Conservation (phyloP, 2,888 invertebrate genomes). For the Priocnemis perturbator region DNA sequence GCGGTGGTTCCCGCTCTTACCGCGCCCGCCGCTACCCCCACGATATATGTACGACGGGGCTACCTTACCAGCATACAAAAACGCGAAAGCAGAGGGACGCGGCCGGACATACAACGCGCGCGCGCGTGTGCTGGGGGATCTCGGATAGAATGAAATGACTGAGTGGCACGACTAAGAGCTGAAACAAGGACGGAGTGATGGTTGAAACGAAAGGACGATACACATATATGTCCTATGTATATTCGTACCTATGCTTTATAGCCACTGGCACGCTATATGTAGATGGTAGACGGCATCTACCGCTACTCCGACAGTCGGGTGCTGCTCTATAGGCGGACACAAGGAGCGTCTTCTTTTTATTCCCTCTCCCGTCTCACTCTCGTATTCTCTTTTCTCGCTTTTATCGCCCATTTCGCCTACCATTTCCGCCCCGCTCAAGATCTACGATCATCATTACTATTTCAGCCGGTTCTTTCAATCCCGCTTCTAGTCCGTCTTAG, state of each 20-base stretch:
- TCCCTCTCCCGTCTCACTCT: conserved; percentile 72
- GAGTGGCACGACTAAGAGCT: conserved; percentile 2
- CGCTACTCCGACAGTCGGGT: conserved; percentile 46
- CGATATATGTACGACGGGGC: conserved; percentile 28
- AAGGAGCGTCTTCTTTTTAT: conserved; percentile 67
- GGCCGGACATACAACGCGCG: conserved; percentile 55
- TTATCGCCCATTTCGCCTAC: conserved; percentile 69
- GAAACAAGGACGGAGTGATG: conserved; percentile 11
- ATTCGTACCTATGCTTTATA: background rate
- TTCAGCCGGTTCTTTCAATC: conserved; percentile 3
- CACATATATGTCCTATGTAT: no score
- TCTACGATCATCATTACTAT: background rate
- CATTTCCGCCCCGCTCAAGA: conserved; percentile 51
- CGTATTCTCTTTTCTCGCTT: conserved; percentile 68
- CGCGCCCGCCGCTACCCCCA: conserved; percentile 17
- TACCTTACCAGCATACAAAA: conserved; percentile 59
- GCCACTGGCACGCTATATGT: no score
- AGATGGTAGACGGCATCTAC: conserved; percentile 9
- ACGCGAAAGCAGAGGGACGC: conserved; percentile 58
- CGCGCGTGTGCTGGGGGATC: conserved; percentile 29
- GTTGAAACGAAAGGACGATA: conserved; percentile 13
- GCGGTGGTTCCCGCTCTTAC: conserved; percentile 21
- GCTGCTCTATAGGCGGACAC: conserved; percentile 43
- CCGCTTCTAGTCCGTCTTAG: conserved; percentile 14
- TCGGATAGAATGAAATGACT: conserved; percentile 1